Base-by-base conservation (phyloP, 2,888 invertebrate species). In the Gandaritis pyraliata region DNA sequence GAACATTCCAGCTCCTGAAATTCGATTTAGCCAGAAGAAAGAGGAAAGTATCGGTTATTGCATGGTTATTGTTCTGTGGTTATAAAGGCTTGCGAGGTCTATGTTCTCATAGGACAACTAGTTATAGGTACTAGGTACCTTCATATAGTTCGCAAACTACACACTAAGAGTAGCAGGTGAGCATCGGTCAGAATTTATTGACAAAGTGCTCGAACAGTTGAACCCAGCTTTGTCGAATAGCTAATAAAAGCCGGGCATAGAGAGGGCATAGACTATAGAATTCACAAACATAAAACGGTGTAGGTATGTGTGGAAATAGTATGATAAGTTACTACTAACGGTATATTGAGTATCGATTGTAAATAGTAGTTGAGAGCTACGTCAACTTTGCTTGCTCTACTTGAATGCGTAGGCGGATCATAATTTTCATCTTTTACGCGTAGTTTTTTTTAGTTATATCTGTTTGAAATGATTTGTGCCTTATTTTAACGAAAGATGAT, bases 241-340 rank as follows among this genome's bases (percentile, higher is more conserved):
- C 72, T 70, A 76, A 77, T 75, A 76, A 53, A 68, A 72, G 73
- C 64, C 43, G 60, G 64, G 58, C 65, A 48, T n/a, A n/a, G n/a
- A 30, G 29, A 58, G 47, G 5, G 6, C 6, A 33, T 30, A 30
- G 30, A 6, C 30, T 30, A 30, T 33, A 38, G 58, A n/a, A n/a
- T 49, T 49, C 57, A 61, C 62, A 66, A 64, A 65, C 61, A 65
- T 59, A 65, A 64, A 51, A 63, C 56, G n/a, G n/a, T 16, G 41
- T 38, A 58, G n/a, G n/a, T 16, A 23, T 58, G 68, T 64, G 63
- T 66, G 56, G 53, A 58, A 61, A 63, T 58, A 61, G 50, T 63
- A 66, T 61, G 50, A 58, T 65, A 65, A 59, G 61, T 64, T 63
- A 54, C 55, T 54, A 61, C 56, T 36, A 57, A 63, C 56, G 51